Evolutionary conservation across 2,797 vertebrate genomes (phyloP), one percentile per base, ranked within the genome.

Genomic region (Hybognathus amarus): DNA sequence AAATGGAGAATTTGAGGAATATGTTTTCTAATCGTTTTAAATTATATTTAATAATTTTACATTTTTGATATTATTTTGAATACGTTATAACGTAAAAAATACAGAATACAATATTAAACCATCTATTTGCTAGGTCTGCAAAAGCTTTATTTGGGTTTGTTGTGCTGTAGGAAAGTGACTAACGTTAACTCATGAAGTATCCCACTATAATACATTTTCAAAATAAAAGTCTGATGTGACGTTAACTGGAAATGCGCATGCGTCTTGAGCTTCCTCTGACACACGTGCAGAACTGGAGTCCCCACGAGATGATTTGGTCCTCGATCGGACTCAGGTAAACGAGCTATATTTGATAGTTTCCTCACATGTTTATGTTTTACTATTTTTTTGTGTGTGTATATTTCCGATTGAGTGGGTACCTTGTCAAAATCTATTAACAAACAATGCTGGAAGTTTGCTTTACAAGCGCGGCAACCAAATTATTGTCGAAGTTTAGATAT

Each of bases 251-350:
- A 3, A 4, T n/a, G 80, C 84, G 86, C 86, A 80, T 77, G 88
- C 84, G 84, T 12, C 1, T 2, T 66, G 2, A 0, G 8, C 17
- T 30, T 11, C 5, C 54, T 40, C 1, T 8, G n/a, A 5, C 27
- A 77, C 87, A 89, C 86, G 86, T 86, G 88, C 24, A 74, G 0
- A 67, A 89, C n/a, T 89, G 88, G 84, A 80, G 45, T 20, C 82
- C 2, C 6, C 36, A 68, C 64, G 36, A 27, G 50, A 22, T 5
- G 66, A 73, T 0, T 4, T 77, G 5, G 8, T 3, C 0, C 71
- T 87, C 1, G 79, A 89, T 8, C 52, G 13, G 1, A 36, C 30
- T 80, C 86, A 83, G 88, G 88, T 88, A 84, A 70, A 59, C 7
- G 9, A 18, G 15, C 0, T 27, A 7, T 12, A 20, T 50, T 8